Evolutionary conservation across 2,113 vertebrate genomes (phyloP).

Genomic region (Gasterosteus nipponicus): DNA sequence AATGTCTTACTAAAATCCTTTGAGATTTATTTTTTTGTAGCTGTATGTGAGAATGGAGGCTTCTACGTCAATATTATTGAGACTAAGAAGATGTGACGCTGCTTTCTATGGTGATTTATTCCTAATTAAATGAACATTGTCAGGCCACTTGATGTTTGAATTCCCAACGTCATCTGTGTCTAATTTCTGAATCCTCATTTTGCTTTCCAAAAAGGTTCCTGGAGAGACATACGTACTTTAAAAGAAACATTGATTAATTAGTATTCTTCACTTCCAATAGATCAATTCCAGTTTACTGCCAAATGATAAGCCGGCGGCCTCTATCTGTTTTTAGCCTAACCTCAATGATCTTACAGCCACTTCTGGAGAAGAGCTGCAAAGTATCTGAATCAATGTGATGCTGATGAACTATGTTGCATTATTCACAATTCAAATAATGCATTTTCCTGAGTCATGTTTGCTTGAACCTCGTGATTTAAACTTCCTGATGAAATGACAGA

Average conservation of each 20-base stretch:
- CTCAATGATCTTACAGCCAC: too few species aligned
- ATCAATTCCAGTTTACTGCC: neutral
- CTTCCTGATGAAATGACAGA: neutral
- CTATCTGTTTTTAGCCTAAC: too few species aligned
- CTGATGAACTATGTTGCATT: neutral
- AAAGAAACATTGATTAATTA: neutral
- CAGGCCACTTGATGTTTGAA: neutral
- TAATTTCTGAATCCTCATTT: constrained; percentile 12
- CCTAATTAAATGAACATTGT: constrained; percentile 2
- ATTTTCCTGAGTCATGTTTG: neutral
- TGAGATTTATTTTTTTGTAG: too few species aligned
- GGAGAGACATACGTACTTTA: neutral
- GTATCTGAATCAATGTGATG: too few species aligned
- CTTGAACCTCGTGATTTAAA: neutral
- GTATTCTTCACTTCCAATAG: neutral
- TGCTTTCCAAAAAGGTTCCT: neutral
- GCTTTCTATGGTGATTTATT: constrained; percentile 1
- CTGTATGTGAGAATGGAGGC: neutral
- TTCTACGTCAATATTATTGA: constrained; percentile 2
- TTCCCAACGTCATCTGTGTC: neutral
- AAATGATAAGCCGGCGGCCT: too few species aligned
- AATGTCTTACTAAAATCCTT: too few species aligned
- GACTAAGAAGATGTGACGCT: neutral
- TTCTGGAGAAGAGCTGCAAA: too few species aligned
- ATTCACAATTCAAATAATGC: neutral